Evolutionary conservation across 2,888 invertebrate species (phyloP).

Genomic region (Epiblema foenella): DNA sequence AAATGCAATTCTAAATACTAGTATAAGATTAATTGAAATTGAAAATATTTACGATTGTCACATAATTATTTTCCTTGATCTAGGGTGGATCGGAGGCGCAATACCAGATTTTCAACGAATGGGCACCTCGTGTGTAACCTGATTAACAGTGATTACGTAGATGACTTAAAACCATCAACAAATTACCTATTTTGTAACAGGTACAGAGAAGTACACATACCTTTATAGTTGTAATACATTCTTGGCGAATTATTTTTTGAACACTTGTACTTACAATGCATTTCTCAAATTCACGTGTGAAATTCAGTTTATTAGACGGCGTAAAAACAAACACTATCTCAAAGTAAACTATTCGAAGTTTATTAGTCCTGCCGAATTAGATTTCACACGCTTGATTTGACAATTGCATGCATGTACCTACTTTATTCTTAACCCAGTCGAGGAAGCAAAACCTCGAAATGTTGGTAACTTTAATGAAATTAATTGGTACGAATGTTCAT

Average conservation of each 20-base stretch:
- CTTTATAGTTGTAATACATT: slow-evolving; percentile 39
- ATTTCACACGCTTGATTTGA: slow-evolving; percentile 18
- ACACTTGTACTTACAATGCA: too few species aligned
- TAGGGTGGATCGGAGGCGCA: slow-evolving; percentile 81
- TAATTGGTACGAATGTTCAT: too few species aligned
- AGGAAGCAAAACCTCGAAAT: too few species aligned
- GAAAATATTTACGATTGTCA: slow-evolving; percentile 13
- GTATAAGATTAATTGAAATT: too few species aligned
- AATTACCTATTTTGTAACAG: slow-evolving; percentile 48
- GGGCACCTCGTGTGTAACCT: slow-evolving; percentile 65
- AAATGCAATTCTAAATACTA: too few species aligned
- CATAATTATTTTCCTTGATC: slow-evolving; percentile 59
- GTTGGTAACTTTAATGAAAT: too few species aligned
- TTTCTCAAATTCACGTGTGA: slow-evolving; percentile 17
- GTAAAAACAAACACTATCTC: neutral
- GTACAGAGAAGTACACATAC: slow-evolving; percentile 47
- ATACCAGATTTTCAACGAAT: slow-evolving; percentile 68
- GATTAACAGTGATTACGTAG: slow-evolving; percentile 50
- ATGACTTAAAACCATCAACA: slow-evolving; percentile 44
- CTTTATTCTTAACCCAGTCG: too few species aligned
- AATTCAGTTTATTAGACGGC: neutral
- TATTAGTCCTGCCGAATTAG: neutral
- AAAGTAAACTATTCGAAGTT: neutral
- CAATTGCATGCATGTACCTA: slow-evolving; percentile 2
- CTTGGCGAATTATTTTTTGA: slow-evolving; percentile 51